Evolutionary conservation across 2,888 invertebrate species (phyloP).

Genomic region (Apodemia hepburni): DNA sequence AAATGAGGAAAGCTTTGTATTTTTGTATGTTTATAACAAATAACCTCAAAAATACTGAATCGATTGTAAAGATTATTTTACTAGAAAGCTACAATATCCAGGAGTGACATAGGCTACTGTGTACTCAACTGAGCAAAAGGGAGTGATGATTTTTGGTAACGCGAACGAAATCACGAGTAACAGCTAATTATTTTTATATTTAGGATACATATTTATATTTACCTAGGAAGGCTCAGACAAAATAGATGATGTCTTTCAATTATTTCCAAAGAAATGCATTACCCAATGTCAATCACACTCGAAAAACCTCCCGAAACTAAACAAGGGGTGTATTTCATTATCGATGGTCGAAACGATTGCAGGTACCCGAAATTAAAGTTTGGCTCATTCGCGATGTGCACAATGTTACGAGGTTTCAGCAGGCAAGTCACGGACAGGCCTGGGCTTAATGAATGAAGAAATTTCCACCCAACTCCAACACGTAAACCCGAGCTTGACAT

Average conservation of each 20-base stretch:
- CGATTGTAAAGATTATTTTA: too few species aligned
- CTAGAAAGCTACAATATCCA: too few species aligned
- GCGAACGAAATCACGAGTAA: too few species aligned
- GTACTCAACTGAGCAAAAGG: too few species aligned
- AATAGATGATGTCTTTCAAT: conserved; percentile 24
- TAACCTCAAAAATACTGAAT: too few species aligned
- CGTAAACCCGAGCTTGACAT: background rate
- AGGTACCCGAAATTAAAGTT: conserved; percentile 75
- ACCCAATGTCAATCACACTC: conserved; percentile 60
- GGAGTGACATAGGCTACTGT: too few species aligned
- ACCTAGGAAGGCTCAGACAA: background rate
- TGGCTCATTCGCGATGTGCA: conserved; percentile 58
- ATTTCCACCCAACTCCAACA: background rate
- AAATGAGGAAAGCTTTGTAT: too few species aligned
- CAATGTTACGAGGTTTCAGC: conserved; percentile 55
- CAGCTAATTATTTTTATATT: too few species aligned
- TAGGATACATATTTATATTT: too few species aligned
- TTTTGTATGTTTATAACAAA: too few species aligned
- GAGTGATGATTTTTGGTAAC: too few species aligned
- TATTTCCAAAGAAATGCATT: conserved; percentile 36
- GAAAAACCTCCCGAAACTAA: conserved; percentile 52
- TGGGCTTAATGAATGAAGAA: conserved; percentile 30
- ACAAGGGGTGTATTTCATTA: conserved; percentile 67
- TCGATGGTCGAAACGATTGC: conserved; percentile 56
- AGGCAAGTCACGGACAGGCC: conserved; percentile 64